Base-by-base conservation (phyloP, 2,113 vertebrate genomes). In the Mixornis gularis region DNA sequence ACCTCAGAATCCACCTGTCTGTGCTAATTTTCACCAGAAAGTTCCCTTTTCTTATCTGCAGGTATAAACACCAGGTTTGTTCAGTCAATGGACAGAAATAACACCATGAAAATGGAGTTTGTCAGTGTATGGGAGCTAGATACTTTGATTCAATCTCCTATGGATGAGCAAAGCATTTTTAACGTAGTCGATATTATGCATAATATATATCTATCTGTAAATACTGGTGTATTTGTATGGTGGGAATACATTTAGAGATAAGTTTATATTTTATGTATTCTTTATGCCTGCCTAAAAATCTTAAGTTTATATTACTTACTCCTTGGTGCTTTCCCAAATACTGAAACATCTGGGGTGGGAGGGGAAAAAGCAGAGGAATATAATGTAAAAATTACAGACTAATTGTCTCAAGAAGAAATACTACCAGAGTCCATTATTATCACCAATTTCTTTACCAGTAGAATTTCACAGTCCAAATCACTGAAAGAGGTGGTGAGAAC, bases 321-420 rank as follows among this genome's bases (percentile, higher is more conserved):
- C 3, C 29, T 58, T 46, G 8, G 2, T 71, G 21, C 18, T 79
- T 81, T 85, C 38, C n/a, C 13, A 84, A 90, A 73, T n/a, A 77
- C 25, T 58, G 36, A 80, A 91, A 82, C 6, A 49, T 69, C 79
- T 85, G 10, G 6, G 17, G 17, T 2, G 9, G 36, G 26, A 85
- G 53, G 9, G 10, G 14, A 25, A 85, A n/a, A 79, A 90, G 48
- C 18, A 80, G 56, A 53, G 16, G 68, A 88, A 64, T 9, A 52
- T 53, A 82, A 87, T 62, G n/a, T 34, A 72, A 93, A 94, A 94
- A 85, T 81, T 74, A 62, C 60, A 85, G 63, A 78, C n/a, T 72
- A 90, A 92, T 92, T 87, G 79, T 78, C 27, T 82, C 65, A 62
- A 91, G 82, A 86, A 92, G 41, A 91, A 95, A 93, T 72, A 76